Evolutionary conservation across 2,888 invertebrate species (phyloP).

Genomic region (Limnephilus marmoratus): DNA sequence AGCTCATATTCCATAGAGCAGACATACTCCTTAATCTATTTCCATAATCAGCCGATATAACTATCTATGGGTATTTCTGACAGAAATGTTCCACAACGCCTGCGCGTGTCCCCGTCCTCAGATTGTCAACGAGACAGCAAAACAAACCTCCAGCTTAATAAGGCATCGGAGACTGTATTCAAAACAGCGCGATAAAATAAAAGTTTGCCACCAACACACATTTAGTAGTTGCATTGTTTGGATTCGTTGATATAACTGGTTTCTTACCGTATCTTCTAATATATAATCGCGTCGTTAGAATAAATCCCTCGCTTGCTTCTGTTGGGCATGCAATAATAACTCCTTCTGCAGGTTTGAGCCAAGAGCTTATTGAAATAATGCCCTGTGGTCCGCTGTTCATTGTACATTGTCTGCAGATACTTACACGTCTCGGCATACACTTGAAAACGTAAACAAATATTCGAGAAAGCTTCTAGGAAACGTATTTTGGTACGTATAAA

Average conservation of each 20-base stretch:
- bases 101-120: background rate
- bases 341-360: background rate
- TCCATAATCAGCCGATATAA: background rate
- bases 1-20: background rate
- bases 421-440: background rate
- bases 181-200: background rate
- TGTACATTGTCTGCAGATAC: background rate
- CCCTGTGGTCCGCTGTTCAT: background rate
- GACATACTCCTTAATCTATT: background rate
- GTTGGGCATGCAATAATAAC: conserved; percentile 15
- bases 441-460: background rate
- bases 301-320: conserved; percentile 14
- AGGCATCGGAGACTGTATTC: background rate
- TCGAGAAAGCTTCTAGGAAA: background rate
- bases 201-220: background rate
- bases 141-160: background rate
- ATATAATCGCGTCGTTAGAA: background rate
- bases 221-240: background rate
- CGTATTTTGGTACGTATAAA: conserved; percentile 9
- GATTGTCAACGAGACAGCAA: background rate
- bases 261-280: background rate
- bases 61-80: background rate
- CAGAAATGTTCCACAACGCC: background rate
- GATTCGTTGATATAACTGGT: background rate
- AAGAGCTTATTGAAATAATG: background rate